phyloP scores from a whole-genome alignment of 1,140 invertebrate species.

The Drosophila ogumai region DNA sequence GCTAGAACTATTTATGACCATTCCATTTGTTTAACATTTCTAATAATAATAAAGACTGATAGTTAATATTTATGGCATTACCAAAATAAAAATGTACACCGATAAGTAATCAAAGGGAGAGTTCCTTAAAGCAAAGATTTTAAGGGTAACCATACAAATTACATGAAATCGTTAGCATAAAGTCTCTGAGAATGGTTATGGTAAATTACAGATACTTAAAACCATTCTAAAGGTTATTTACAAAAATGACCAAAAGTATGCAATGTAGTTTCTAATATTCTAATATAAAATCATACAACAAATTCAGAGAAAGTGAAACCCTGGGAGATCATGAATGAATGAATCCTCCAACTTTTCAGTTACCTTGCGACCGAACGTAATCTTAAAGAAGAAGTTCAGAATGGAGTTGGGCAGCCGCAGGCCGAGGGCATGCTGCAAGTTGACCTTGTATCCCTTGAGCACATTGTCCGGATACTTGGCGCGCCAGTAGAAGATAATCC shows the following conservation, averaged over 20 bases:
- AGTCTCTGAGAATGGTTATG: neutral
- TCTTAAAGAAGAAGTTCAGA: conserved; percentile 95
- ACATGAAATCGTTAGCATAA: neutral
- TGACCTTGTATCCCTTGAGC: conserved; percentile 95
- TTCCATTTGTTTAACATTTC: neutral
- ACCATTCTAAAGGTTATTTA: conserved; percentile 22
- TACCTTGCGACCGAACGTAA: conserved; percentile 94
- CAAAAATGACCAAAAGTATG: conserved; percentile 37
- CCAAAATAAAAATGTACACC: conserved; percentile 5
- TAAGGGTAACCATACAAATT: neutral
- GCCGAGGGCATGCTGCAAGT: conserved; percentile 94
- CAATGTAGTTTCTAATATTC: conserved; percentile 26
- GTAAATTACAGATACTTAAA: neutral
- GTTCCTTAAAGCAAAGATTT: neutral
- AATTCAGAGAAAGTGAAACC: conserved; percentile 34
- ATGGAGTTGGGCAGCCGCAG: conserved; percentile 94
- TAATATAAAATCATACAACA: conserved; percentile 26
- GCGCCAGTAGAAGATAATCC: conserved; percentile 95
- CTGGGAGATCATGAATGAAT: conserved; percentile 20
- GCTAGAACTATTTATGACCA: neutral
- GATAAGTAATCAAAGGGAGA: neutral
- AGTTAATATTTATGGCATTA: neutral
- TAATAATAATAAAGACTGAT: neutral
- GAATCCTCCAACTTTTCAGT: conserved; percentile 38
- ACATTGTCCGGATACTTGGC: conserved; percentile 94